These are phyloP conservation scores for Carcinoscorpius rotundicauda DNA, from an alignment of 1,140 invertebrate species.

Conservation along the genomic window DNA sequence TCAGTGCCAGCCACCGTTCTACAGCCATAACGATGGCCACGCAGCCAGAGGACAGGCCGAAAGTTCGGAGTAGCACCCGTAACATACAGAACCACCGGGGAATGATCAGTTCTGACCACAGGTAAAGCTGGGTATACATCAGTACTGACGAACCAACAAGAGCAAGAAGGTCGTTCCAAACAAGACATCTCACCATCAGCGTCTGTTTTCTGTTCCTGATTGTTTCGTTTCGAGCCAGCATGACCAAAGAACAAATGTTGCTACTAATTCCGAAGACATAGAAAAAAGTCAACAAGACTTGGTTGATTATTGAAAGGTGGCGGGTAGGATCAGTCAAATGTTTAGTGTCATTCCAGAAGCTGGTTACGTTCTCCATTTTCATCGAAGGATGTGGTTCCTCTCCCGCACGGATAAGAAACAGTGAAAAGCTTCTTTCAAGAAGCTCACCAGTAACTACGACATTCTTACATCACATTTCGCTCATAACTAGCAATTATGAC, in stretches of 20 bases:
- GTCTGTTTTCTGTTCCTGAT: slow-evolving; percentile 58
- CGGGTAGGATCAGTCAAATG: slow-evolving; percentile 3
- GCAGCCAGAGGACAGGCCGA: slow-evolving; percentile 71
- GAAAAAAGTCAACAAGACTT: slow-evolving; percentile 39
- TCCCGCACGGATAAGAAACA: too few species aligned
- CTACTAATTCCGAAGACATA: slow-evolving; percentile 46
- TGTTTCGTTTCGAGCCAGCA: slow-evolving; percentile 37
- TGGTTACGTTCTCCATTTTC: too few species aligned
- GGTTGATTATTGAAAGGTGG: slow-evolving; percentile 20
- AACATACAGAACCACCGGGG: slow-evolving; percentile 43
- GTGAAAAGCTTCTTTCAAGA: too few species aligned
- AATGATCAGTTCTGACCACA: slow-evolving; percentile 13
- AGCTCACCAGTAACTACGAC: too few species aligned
- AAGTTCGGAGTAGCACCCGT: slow-evolving; percentile 58
- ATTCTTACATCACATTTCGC: too few species aligned
- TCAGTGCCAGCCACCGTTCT: slow-evolving; percentile 69
- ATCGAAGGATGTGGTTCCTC: too few species aligned
- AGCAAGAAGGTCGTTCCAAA: slow-evolving; percentile 62
- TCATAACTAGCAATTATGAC: too few species aligned
- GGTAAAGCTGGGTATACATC: slow-evolving; percentile 43
- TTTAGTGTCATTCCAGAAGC: too few species aligned
- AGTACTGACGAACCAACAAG: slow-evolving; percentile 38
- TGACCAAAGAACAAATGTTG: slow-evolving; percentile 45
- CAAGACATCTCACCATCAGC: slow-evolving; percentile 54
- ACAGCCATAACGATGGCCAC: slow-evolving; percentile 75